phyloP scores from a whole-genome alignment of 2,797 vertebrate genomes.

The Thunnus albacares region DNA sequence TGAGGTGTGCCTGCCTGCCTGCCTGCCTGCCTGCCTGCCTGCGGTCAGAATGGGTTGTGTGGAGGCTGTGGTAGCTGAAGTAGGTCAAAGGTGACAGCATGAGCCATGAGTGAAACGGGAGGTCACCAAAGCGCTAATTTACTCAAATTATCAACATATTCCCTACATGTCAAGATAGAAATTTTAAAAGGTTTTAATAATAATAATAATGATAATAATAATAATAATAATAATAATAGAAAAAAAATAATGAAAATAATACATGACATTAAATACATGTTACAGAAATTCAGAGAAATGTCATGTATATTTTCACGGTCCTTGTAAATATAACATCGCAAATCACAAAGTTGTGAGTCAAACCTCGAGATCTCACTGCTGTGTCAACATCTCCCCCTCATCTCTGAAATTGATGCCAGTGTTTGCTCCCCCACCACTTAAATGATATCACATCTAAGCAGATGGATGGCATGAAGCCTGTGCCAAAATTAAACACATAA shows the following conservation, averaged over 20 bases:
- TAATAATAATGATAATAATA: no score
- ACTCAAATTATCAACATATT: not conserved
- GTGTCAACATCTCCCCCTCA: conserved; percentile 24
- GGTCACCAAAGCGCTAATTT: not conserved
- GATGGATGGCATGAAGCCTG: conserved; percentile 27
- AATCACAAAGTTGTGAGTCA: not conserved
- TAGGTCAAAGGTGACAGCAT: conserved; percentile 82
- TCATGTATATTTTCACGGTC: not conserved
- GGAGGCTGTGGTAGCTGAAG: conserved; percentile 38
- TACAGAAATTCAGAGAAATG: not conserved
- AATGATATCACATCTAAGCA: conserved; percentile 46
- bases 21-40: not conserved
- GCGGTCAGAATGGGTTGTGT: conserved; percentile 23
- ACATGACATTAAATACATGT: not conserved
- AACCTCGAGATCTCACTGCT: not conserved
- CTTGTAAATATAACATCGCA: not conserved
- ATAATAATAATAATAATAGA: not conserved
- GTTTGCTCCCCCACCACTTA: conserved; percentile 12
- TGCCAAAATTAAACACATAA: conserved; percentile 45
- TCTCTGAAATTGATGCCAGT: conserved; percentile 15
- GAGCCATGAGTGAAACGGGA: conserved; percentile 29
- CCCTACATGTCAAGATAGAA: not conserved
- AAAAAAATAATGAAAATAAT: not conserved
- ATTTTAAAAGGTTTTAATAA: not conserved
- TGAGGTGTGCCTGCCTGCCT: not conserved